Conservation (phyloP, 2,797 vertebrate genomes). For the Mus spretus region DNA sequence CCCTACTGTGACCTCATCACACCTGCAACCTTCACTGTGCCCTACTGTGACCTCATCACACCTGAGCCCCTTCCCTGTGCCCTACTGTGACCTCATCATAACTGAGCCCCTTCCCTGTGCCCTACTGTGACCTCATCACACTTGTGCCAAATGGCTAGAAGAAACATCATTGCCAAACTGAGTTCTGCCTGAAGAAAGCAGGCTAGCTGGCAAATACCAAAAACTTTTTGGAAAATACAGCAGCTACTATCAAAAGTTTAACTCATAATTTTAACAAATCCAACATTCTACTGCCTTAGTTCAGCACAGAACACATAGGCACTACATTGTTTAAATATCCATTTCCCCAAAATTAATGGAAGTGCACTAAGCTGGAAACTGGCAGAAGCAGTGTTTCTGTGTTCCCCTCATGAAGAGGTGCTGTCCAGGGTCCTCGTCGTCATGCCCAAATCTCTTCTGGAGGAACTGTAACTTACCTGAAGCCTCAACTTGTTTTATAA, state of each 20-base stretch:
- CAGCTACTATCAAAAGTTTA: background rate
- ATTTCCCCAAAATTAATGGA: conserved; percentile 10
- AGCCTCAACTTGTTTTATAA: conserved; percentile 71
- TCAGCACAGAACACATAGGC: background rate
- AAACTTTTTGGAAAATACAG: conserved; percentile 20
- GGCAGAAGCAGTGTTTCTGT: background rate
- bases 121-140: no score
- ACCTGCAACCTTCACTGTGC: background rate
- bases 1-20: no score
- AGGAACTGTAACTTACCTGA: conserved; percentile 73
- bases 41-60: no score
- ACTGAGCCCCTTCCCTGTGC: no score
- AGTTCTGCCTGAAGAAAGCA: conserved; percentile 9
- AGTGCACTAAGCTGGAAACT: background rate
- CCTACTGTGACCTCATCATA: no score
- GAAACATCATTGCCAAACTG: background rate
- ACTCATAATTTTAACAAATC: conserved; percentile 34
- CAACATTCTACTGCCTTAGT: background rate
- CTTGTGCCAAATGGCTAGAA: background rate
- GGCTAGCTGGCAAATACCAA: background rate
- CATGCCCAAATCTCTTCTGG: conserved; percentile 82
- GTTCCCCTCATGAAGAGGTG: no score
- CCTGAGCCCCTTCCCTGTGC: no score
- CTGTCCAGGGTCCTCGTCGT: background rate
- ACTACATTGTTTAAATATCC: background rate